Base-by-base conservation (phyloP, 2,888 invertebrate genomes). In the Drosophila nr. perissopoda region DNA sequence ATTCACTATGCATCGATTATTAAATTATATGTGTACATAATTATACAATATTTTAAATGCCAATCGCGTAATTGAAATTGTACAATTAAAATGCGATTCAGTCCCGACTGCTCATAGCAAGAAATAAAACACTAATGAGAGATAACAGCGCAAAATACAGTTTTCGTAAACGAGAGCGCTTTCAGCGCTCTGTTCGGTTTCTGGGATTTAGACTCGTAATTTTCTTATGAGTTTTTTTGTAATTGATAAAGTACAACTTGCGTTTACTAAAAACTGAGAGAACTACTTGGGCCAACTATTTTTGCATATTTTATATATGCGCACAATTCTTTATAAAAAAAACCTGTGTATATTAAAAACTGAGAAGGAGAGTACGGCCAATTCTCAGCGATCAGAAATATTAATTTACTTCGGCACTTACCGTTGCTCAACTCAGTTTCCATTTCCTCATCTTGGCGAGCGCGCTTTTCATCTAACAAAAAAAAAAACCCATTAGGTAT, bases 361-460 rank as follows among this genome's bases (percentile, higher is more conserved):
- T 36, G 36, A 36, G 16, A 34, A 34, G 16, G 6, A 36, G 7
- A 16, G 16, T 7, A 7, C 36, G 16, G 7, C 16, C 7, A 36
- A 36, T 16, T 16, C 16, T 36, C 16, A 7, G 16, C 16, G 6
- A 36, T 36, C 36, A 36, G 36, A 36, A 36, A 36, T 16, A 16
- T 36, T 16, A 16, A 16, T 36, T 36, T 36, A 36, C 25, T n/a
- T n/a, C 2, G 13, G n/a, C 10, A 87, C 92, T 91, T 69, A 93
- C 93, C 93, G 75, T 82, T 88, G 40, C 82, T 81, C 69, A 92
- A 83, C 79, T 93, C 92, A 69, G 87, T 80, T 77, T 91, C 92
- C 68, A 90, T 76, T 27, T 93, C 93, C 59, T 93, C 93, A 60
- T 93, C 93, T 71, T 91, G 92, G 2, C 93, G 91, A 59, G 91